Evolutionary conservation across 2,888 invertebrate genomes (phyloP).

Genomic region (Epinotia bilunana): DNA sequence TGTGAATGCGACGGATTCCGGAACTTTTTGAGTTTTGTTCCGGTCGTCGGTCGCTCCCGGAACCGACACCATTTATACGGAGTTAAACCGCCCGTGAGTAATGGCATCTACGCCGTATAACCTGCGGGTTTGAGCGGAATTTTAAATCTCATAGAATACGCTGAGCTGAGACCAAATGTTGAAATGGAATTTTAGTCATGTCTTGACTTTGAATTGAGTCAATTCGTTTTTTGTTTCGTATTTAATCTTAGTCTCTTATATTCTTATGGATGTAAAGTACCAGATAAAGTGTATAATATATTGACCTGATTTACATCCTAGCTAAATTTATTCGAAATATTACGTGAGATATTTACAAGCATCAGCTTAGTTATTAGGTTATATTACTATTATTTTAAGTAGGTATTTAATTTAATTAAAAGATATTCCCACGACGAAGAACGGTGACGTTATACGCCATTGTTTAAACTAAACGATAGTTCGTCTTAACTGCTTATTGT

Average conservation of each 20-base stretch:
- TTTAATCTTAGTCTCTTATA: slow-evolving; percentile 8
- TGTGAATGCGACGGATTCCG: slow-evolving; percentile 48
- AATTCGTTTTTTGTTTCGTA: slow-evolving; percentile 9
- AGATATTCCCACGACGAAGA: background rate
- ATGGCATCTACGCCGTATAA: slow-evolving; percentile 55
- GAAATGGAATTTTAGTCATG: slow-evolving; percentile 35
- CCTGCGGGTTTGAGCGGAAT: slow-evolving; percentile 50
- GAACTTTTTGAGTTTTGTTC: slow-evolving; percentile 58
- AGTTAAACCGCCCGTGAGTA: slow-evolving; percentile 62
- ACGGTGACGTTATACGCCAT: slow-evolving; percentile 5
- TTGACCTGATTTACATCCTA: background rate
- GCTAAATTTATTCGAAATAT: background rate
- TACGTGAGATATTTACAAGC: slow-evolving; percentile 11
- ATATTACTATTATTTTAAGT: background rate
- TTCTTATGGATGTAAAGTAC: slow-evolving; percentile 9
- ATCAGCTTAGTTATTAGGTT: background rate
- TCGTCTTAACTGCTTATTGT: slow-evolving; percentile 24
- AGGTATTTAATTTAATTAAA: background rate
- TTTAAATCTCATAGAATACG: slow-evolving; percentile 45
- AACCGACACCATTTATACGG: slow-evolving; percentile 62
- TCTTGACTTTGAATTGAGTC: slow-evolving; percentile 49
- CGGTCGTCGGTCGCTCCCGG: slow-evolving; percentile 60
- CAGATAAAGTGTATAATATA: background rate
- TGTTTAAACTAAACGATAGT: background rate
- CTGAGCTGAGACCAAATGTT: slow-evolving; percentile 39